These are phyloP conservation scores for Sepioteuthis lessoniana DNA, from an alignment of 2,888 invertebrate genomes.

Conservation along the genomic window DNA sequence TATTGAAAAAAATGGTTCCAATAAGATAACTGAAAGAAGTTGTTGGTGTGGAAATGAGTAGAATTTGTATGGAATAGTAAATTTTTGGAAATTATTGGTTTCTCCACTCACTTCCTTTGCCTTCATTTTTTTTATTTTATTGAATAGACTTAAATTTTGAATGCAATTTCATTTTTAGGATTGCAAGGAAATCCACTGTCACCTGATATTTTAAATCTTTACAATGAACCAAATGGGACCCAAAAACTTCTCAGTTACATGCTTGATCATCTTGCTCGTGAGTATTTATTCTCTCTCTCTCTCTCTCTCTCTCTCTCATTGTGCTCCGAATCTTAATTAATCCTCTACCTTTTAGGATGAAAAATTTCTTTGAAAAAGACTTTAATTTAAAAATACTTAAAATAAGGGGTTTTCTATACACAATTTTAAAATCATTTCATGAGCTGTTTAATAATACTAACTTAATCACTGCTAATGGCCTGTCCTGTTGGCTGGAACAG, in stretches of 20 bases:
- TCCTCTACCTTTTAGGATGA: no score
- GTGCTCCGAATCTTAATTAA: no score
- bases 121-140: not conserved
- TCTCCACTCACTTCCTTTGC: not conserved
- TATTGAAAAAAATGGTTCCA: no score
- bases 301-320: not conserved
- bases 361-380: no score
- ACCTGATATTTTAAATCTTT: slow-evolving; percentile 92
- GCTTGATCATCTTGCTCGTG: slow-evolving; percentile 84
- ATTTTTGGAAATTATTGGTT: not conserved
- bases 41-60: not conserved
- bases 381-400: no score
- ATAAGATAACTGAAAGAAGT: no score
- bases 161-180: slow-evolving; percentile 62
- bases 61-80: not conserved
- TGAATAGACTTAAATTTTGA: not conserved
- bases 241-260: slow-evolving; percentile 94
- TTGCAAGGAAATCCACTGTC: slow-evolving; percentile 92
- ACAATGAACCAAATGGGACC: slow-evolving; percentile 94
- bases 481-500: no score
- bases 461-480: no score
- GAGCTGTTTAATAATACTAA: no score
- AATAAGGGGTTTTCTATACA: no score
- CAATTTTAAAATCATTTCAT: no score
- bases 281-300: slow-evolving; percentile 51